Percentiles rank a stretch among this genome's conserved stretches.
phyloP scores from a whole-genome alignment of 2,113 vertebrate species.

The Theropithecus gelada region DNA sequence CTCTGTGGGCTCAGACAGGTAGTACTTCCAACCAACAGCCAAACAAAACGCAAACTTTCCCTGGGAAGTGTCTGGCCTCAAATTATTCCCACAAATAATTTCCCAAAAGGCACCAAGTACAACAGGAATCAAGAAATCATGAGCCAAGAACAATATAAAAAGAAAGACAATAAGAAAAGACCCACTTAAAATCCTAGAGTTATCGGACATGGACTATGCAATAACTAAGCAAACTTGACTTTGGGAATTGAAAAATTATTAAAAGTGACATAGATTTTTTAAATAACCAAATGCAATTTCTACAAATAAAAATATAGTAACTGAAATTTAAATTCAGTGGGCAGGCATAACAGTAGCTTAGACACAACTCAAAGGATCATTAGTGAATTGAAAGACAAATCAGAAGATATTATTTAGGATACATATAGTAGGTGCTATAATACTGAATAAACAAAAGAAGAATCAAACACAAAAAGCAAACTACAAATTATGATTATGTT shows the following conservation, averaged over 20 bases:
- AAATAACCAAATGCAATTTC: background rate
- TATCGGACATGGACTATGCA: background rate
- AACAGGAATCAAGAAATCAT: background rate
- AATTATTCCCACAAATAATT: slow-evolving; percentile 5
- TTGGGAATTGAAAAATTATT: background rate
- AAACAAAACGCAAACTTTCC: slow-evolving; percentile 27
- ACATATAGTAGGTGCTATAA: background rate
- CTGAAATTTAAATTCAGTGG: slow-evolving; percentile 19
- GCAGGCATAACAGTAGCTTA: background rate
- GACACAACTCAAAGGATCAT: background rate
- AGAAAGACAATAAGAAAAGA: background rate
- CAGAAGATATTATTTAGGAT: background rate
- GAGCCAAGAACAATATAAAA: slow-evolving; percentile 14
- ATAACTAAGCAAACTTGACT: background rate
- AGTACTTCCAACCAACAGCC: background rate
- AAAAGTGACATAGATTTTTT: background rate
- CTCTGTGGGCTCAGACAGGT: background rate
- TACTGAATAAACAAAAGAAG: slow-evolving; percentile 16
- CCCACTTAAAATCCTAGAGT: background rate
- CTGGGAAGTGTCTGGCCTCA: background rate
- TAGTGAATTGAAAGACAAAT: slow-evolving; percentile 13
- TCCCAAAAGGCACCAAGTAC: background rate
- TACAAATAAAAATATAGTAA: slow-evolving; percentile 39
- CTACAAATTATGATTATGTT: background rate
- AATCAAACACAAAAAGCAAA: background rate